Evolutionary conservation across 2,113 vertebrate species (phyloP).

Genomic region (Lichenostomus cassidix): DNA sequence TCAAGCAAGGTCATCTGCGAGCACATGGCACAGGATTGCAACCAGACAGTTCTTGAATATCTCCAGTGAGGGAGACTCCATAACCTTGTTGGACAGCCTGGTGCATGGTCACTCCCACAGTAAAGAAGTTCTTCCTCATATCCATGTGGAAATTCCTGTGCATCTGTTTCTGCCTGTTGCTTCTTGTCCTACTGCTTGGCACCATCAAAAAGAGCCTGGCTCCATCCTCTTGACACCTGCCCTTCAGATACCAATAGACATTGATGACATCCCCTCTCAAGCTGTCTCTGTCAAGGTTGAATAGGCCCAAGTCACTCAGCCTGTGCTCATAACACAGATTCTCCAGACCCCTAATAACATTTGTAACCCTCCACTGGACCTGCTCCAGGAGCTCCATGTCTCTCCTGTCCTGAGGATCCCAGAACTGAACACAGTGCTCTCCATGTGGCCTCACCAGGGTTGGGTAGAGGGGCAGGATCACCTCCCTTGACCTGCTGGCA

Average conservation of each 20-base stretch:
- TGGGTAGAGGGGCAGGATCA: background rate
- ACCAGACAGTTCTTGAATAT: background rate
- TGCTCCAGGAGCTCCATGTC: background rate
- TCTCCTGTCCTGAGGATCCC: background rate
- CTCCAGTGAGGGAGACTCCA: background rate
- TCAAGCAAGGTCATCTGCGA: background rate
- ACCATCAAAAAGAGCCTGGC: background rate
- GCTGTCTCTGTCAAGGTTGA: background rate
- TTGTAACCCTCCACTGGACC: background rate
- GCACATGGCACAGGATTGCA: background rate
- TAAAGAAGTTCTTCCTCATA: background rate
- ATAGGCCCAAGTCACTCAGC: background rate
- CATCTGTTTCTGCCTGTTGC: background rate
- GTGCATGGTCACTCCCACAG: background rate
- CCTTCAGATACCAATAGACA: background rate
- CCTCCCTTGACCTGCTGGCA: background rate
- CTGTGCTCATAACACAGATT: background rate
- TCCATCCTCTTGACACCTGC: background rate
- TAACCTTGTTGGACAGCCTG: background rate
- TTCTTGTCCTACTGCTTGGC: background rate
- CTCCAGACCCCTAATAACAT: background rate
- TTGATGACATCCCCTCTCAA: background rate
- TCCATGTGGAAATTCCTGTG: background rate
- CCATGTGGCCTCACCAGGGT: background rate
- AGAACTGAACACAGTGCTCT: background rate